A percentile compares a stretch with the other conserved stretches of the same genome.
These are phyloP conservation scores for Protaetia brevitarsis DNA, from an alignment of 1,140 invertebrate species.

Conservation along the genomic window DNA sequence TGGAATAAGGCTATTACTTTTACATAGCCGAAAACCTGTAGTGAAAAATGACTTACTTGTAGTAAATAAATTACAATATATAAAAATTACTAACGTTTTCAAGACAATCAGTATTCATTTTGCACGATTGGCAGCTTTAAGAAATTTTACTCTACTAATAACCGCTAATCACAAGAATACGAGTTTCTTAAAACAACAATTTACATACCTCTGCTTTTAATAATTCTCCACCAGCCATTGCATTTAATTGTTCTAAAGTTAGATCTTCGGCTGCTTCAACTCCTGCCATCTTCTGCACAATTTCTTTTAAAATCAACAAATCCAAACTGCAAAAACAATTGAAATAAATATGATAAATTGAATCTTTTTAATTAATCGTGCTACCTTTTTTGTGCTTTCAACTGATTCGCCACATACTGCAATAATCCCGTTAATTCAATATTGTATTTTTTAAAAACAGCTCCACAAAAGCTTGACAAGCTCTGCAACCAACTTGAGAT, in stretches of 20 bases:
- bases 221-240: slow-evolving; percentile 94
- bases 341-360: not conserved
- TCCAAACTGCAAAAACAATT: slow-evolving; percentile 70
- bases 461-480: slow-evolving; percentile 90
- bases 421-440: slow-evolving; percentile 93
- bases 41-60: no score
- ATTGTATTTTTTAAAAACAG: slow-evolving; percentile 96
- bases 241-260: slow-evolving; percentile 93
- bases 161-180: not conserved
- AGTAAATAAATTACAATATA: no score
- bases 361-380: no score
- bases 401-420: slow-evolving; percentile 96
- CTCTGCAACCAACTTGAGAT: slow-evolving; percentile 94
- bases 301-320: slow-evolving; percentile 93
- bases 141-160: not conserved
- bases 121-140: not conserved
- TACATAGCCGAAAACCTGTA: no score
- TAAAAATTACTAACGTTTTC: slow-evolving; percentile 10
- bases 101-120: not conserved
- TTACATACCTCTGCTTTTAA: slow-evolving; percentile 81
- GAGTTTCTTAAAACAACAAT: slow-evolving; percentile 17
- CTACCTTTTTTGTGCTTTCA: slow-evolving; percentile 93
- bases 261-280: slow-evolving; percentile 96
- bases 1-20: no score
- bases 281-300: slow-evolving; percentile 99